phyloP scores from a whole-genome alignment of 2,113 vertebrate species.

The Falcunculus frontatus region DNA sequence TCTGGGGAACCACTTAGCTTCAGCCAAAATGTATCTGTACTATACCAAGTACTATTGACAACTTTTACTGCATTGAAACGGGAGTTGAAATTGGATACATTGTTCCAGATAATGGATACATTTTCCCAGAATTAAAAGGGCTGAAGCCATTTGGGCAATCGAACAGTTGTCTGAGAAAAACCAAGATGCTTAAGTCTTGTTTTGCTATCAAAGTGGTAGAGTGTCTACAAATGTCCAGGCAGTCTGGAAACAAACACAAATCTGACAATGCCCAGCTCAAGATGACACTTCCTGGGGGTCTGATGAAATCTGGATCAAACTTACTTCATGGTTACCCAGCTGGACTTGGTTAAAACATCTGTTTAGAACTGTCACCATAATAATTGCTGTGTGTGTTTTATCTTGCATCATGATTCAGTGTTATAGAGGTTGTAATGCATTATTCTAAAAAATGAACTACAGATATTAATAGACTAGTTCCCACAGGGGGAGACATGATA shows the following conservation, averaged over 20 bases:
- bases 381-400: not conserved
- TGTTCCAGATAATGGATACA: no score
- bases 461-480: not conserved
- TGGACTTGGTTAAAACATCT: not conserved
- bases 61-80: not conserved
- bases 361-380: not conserved
- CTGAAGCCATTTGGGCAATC: rapidly evolving
- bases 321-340: not conserved
- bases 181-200: not conserved
- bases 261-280: not conserved
- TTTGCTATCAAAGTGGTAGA: not conserved
- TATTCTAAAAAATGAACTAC: not conserved
- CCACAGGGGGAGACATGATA: not conserved
- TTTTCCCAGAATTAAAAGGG: not conserved
- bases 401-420: not conserved
- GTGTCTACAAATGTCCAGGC: not conserved
- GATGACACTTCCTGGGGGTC: not conserved
- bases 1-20: not conserved
- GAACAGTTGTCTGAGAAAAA: not conserved
- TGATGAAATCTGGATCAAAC: not conserved
- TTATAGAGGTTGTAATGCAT: not conserved
- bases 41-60: not conserved
- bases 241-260: not conserved
- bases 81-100: no score
- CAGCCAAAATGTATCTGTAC: not conserved